Evolutionary conservation across 2,113 vertebrate species (phyloP).

Genomic region (Psittacus erithacus): DNA sequence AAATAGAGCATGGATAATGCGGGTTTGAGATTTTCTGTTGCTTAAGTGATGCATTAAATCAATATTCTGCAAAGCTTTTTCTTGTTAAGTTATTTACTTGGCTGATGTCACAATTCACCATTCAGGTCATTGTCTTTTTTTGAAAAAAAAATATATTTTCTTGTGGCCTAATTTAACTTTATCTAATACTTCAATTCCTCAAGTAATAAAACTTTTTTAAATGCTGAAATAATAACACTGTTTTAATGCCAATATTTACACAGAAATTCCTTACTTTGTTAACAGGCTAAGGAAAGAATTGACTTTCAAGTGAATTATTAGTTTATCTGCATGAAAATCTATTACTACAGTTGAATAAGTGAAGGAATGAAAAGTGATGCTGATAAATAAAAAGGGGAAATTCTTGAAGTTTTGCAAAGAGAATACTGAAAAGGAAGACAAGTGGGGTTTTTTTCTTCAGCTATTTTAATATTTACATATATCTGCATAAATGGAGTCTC

Average conservation of each 20-base stretch:
- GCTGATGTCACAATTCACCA: constrained; percentile 85
- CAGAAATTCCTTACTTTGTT: not conserved
- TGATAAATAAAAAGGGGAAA: not conserved
- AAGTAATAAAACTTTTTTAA: not conserved
- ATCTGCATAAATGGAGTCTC: not conserved
- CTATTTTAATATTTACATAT: not conserved
- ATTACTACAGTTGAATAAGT: not conserved
- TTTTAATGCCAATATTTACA: not conserved
- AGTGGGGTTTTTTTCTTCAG: not conserved
- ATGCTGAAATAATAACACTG: not conserved
- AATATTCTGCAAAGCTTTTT: constrained; percentile 91
- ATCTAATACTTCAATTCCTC: constrained; percentile 8
- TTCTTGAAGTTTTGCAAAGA: not conserved
- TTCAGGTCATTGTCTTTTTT: constrained; percentile 81
- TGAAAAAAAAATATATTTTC: constrained; percentile 64
- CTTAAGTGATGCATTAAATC: constrained; percentile 92
- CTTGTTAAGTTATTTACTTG: constrained; percentile 90
- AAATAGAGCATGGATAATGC: constrained; percentile 94
- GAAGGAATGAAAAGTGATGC: not conserved
- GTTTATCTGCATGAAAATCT: constrained; percentile 1
- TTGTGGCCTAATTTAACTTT: constrained; percentile 63
- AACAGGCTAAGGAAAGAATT: not conserved
- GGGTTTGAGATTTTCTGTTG: constrained; percentile 83
- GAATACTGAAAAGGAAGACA: not conserved
- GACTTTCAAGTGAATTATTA: not conserved